phyloP scores from a whole-genome alignment of 2,113 vertebrate species.

The Erythrolamprus reginae region DNA sequence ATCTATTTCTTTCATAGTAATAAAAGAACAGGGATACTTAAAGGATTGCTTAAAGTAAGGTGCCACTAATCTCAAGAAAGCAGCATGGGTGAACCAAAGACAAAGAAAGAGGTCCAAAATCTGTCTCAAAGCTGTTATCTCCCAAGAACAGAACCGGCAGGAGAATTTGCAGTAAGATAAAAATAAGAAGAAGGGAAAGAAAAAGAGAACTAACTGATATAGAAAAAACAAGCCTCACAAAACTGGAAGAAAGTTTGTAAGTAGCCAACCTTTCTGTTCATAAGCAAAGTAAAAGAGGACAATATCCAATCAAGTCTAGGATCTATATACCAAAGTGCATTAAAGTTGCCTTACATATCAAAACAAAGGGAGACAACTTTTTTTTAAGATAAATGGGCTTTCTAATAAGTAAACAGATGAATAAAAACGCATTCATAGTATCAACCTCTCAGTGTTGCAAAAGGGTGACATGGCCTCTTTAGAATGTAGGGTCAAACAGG shows the following conservation, averaged over 20 bases:
- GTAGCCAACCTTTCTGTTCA: background rate
- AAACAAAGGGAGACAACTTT: background rate
- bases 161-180: background rate
- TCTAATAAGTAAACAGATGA: background rate
- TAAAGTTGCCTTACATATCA: background rate
- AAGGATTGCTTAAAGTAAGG: slow-evolving; percentile 45
- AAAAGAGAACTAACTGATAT: background rate
- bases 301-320: background rate
- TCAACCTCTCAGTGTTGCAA: background rate
- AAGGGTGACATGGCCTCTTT: background rate
- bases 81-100: slow-evolving; percentile 6
- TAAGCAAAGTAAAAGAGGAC: background rate
- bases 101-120: slow-evolving; percentile 3
- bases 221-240: background rate
- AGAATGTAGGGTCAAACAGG: background rate
- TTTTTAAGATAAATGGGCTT: background rate
- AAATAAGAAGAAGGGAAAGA: background rate
- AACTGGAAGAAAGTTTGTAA: background rate
- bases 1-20: slow-evolving; percentile 25
- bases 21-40: slow-evolving; percentile 37
- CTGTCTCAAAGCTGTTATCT: background rate
- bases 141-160: background rate
- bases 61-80: slow-evolving; percentile 35
- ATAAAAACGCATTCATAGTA: background rate
- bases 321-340: background rate